Evolutionary conservation across 2,797 vertebrate genomes (phyloP), one percentile per base, ranked within the genome.

Genomic region (Melanotaenia trifasciata): DNA sequence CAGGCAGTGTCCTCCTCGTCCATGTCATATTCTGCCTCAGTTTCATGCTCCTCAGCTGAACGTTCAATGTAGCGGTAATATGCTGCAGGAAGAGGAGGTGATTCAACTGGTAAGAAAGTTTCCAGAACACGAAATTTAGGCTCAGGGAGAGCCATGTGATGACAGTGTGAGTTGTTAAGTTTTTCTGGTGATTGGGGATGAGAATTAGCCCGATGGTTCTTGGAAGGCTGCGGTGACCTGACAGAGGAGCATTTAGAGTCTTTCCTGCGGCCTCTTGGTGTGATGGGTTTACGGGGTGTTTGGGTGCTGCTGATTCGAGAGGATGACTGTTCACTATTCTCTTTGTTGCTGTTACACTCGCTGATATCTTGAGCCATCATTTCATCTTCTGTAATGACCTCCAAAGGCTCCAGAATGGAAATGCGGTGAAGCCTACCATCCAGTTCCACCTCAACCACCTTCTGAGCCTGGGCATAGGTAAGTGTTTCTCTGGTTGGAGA

Each of bases 291-390:
- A 61, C 96, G 96, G 38, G 93, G 91, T 1, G 93, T 93, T 71
- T 84, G 91, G 36, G 81, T 78, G 63, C 94, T 94, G 71, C 93
- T 94, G 67, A 95, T 86, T 57, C 95, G 91, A 60, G 94, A 90
- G 1, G 96, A 92, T 20, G 96, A 79, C 85, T 96, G 96, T 87
- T 98, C 97, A 0, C 96, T 99, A 91, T 99, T 99, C 78, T 99
- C 98, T 85, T 99, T 99, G 94, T 99, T 99, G 90, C 97, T 99
- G 85, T 98, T 99, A 91, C 97, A 99, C 87, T 99, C 98, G 0
- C 94, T 96, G 81, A 99, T 96, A 85, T 99, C 98, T 94, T 99
- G 97, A 70, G 97, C 98, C 6, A 96, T 96, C 91, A 99, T 94
- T 79, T 99, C 98, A 0, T 99, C 97, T 75, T 99, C 98, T 0